Evolutionary conservation across 2,797 vertebrate genomes (phyloP).

Genomic region (Microctenopoma steveboyesi): DNA sequence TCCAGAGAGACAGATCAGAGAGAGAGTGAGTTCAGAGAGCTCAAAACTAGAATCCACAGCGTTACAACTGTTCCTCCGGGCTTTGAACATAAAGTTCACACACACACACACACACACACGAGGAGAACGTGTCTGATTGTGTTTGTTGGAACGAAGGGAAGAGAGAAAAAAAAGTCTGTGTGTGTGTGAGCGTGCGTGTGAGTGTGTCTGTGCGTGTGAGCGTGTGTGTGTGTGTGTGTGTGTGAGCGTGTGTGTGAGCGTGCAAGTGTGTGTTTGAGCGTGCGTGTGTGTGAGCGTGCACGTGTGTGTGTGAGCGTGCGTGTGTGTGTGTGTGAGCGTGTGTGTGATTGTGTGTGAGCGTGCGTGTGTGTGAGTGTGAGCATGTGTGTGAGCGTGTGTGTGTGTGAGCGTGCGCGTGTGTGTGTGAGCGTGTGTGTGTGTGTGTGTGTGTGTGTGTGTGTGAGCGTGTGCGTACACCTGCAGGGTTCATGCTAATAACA

Average conservation of each 20-base stretch:
- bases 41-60: conserved; percentile 60
- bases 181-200: background rate
- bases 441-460: conserved; percentile 9
- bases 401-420: too few species aligned
- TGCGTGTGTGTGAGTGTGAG: too few species aligned
- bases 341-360: too few species aligned
- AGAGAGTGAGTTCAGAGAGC: conserved; percentile 61
- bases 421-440: too few species aligned
- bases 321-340: too few species aligned
- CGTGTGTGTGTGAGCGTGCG: too few species aligned
- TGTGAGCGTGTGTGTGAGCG: too few species aligned
- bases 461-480: conserved; percentile 46
- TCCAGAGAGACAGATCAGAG: conserved; percentile 64
- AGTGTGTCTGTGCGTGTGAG: too few species aligned
- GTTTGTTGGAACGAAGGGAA: conserved; percentile 41
- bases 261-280: too few species aligned
- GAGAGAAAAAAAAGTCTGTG: conserved; percentile 11
- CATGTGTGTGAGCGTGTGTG: too few species aligned
- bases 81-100: conserved; percentile 66
- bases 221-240: too few species aligned
- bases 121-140: conserved; percentile 53
- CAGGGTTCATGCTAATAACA: conserved; percentile 68
- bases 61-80: conserved; percentile 57
- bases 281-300: too few species aligned
- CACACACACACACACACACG: conserved; percentile 37